These are phyloP conservation scores for Piaya cayana DNA, from an alignment of 2,113 vertebrate genomes.

Conservation along the genomic window DNA sequence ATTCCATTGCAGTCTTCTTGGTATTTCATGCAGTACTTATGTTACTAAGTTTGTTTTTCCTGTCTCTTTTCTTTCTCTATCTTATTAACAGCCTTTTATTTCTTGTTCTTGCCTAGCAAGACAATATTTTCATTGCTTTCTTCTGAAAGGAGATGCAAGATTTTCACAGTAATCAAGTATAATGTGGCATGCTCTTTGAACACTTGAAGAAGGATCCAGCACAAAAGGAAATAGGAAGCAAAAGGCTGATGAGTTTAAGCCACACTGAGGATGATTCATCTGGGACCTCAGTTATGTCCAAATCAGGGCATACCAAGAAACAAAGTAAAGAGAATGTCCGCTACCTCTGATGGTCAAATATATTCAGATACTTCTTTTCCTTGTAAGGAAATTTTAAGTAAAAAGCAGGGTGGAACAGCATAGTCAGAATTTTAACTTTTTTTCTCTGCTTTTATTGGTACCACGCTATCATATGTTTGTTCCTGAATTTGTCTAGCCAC, in stretches of 20 bases:
- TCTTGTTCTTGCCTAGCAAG: background rate
- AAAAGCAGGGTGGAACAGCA: background rate
- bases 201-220: background rate
- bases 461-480: background rate
- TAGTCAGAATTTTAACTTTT: background rate
- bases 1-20: background rate
- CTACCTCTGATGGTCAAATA: background rate
- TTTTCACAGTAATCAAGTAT: constrained; percentile 23
- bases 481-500: background rate
- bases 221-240: background rate
- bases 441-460: background rate
- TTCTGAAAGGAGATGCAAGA: background rate
- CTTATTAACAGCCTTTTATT: constrained; percentile 19
- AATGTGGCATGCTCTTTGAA: background rate
- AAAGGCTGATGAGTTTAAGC: background rate
- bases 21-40: background rate
- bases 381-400: background rate
- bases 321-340: background rate
- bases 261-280: background rate
- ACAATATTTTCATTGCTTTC: constrained; percentile 6
- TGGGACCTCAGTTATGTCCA: background rate
- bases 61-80: background rate
- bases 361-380: background rate
- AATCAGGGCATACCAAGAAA: background rate
- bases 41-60: background rate